Evolutionary conservation across 2,888 invertebrate genomes (phyloP).

Genomic region (Acanthosepion lycidas): DNA sequence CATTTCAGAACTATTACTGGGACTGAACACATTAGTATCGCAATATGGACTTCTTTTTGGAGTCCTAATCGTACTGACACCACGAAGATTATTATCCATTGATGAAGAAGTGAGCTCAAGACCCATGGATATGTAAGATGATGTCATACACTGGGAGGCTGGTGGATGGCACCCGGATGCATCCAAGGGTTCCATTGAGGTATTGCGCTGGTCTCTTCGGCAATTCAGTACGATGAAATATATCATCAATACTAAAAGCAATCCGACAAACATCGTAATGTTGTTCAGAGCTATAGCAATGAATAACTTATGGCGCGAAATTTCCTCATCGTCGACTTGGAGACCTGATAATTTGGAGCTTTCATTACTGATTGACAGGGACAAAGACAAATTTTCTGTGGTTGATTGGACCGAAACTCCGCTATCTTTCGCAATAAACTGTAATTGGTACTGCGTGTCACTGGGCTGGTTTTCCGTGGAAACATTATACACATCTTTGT

Average conservation of each 20-base stretch:
- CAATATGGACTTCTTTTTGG: neutral
- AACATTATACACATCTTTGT: slow-evolving; percentile 55
- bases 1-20: slow-evolving; percentile 34
- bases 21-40: neutral
- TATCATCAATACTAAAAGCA: neutral
- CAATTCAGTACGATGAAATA: neutral
- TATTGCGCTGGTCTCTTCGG: neutral
- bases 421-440: slow-evolving; percentile 61
- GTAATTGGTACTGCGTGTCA: slow-evolving; percentile 59
- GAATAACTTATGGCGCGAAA: neutral
- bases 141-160: neutral
- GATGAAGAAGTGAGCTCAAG: neutral
- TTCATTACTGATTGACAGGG: slow-evolving; percentile 55
- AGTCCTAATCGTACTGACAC: slow-evolving; percentile 10
- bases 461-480: slow-evolving; percentile 62
- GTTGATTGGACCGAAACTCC: slow-evolving; percentile 59
- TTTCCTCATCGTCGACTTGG: neutral
- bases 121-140: neutral
- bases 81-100: slow-evolving; percentile 23
- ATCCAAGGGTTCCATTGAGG: neutral
- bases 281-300: neutral
- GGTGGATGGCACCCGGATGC: neutral
- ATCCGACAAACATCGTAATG: neutral
- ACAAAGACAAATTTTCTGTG: slow-evolving; percentile 55
- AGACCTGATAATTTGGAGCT: slow-evolving; percentile 40